Conservation (phyloP, 2,888 invertebrate genomes). For the Parelbella ahira region DNA sequence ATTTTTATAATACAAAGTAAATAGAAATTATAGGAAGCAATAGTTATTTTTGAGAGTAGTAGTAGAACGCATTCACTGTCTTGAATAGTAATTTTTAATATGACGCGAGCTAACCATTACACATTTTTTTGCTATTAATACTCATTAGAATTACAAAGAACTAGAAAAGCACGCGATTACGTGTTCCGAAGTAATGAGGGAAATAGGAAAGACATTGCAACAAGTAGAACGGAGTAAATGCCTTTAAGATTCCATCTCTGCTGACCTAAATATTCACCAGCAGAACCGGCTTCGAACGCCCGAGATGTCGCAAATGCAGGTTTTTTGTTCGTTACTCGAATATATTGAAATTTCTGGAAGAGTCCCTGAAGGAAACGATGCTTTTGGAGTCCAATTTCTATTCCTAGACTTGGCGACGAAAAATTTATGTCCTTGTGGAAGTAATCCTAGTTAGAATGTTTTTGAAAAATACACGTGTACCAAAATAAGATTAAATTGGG, state of each 20-base stretch:
- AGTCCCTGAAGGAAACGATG: conserved; percentile 21
- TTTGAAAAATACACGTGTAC: too few species aligned
- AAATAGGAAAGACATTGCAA: conserved; percentile 25
- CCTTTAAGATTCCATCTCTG: conserved; percentile 15
- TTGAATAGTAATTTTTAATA: too few species aligned
- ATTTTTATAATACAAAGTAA: too few species aligned
- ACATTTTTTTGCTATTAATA: too few species aligned
- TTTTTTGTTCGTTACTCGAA: conserved; percentile 20
- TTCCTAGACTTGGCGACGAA: conserved; percentile 1
- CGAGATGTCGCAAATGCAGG: conserved; percentile 14
- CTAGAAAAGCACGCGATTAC: too few species aligned
- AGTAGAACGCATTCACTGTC: too few species aligned
- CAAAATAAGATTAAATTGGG: too few species aligned
- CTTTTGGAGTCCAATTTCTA: conserved; percentile 20
- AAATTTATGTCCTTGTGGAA: conserved; percentile 3
- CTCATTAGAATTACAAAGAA: too few species aligned
- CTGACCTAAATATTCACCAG: conserved; percentile 22
- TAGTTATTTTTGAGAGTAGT: too few species aligned
- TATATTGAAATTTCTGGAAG: conserved; percentile 22
- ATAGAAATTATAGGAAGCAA: too few species aligned
- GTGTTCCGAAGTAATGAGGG: conserved; percentile 12
- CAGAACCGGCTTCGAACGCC: conserved; percentile 2
- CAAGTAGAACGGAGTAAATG: conserved; percentile 19
- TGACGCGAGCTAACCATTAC: too few species aligned
- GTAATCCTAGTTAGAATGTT: neutral